Conservation (phyloP, 2,797 vertebrate genomes). For the Caiman crocodilus region DNA sequence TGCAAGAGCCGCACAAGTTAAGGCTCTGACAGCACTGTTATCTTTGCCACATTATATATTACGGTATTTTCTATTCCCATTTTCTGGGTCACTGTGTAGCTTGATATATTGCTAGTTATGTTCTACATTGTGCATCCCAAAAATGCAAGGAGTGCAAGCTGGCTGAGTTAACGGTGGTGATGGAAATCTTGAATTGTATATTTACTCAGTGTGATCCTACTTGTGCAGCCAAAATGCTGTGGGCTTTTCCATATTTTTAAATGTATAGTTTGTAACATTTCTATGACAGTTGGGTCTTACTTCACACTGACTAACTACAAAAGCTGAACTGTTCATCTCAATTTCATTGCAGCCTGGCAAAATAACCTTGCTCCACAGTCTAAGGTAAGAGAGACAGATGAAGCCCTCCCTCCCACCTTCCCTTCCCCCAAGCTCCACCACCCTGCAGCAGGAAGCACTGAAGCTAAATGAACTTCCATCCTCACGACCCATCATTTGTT, state of each 20-base stretch:
- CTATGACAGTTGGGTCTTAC: background rate
- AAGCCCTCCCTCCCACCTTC: too few relatives aligned
- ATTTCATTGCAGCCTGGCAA: background rate
- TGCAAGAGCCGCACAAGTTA: background rate
- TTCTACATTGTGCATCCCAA: background rate
- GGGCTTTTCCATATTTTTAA: background rate
- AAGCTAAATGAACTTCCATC: background rate
- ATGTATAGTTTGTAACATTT: background rate
- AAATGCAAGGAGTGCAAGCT: background rate
- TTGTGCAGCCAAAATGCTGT: background rate
- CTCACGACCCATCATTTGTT: background rate
- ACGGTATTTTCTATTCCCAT: background rate
- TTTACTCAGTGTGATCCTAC: background rate
- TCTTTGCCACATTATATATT: background rate
- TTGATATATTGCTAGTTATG: background rate
- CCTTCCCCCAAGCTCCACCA: too few relatives aligned
- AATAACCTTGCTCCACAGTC: too few relatives aligned
- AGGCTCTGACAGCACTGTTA: background rate
- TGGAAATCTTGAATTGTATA: background rate
- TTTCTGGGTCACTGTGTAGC: slow-evolving; percentile 13
- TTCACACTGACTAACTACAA: background rate
- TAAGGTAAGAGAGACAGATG: too few relatives aligned
- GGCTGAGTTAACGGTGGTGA: background rate
- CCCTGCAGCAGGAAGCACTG: background rate
- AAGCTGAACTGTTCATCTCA: background rate